A percentile compares a stretch with the other conserved stretches of the same genome.
These are phyloP conservation scores for Agonum fuliginosum DNA, from an alignment of 2,888 invertebrate genomes.

Conservation along the genomic window DNA sequence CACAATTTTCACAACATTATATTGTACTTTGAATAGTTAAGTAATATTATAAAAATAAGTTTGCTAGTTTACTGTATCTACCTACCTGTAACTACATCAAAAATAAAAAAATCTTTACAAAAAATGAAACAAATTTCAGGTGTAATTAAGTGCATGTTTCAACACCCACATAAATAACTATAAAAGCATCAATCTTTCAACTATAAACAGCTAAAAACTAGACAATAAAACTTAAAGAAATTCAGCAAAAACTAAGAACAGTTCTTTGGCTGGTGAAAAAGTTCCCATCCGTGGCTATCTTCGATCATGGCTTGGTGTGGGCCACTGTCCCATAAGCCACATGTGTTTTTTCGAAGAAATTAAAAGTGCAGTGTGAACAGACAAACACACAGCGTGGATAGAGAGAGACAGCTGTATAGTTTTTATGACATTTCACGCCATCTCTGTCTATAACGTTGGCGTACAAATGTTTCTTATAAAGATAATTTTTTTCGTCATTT, in stretches of 20 bases:
- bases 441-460: conserved; percentile 21
- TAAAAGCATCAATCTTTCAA: background rate
- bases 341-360: conserved; percentile 65
- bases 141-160: background rate
- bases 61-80: no score
- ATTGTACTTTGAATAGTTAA: no score
- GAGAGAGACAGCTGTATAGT: conserved; percentile 18
- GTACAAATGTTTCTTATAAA: conserved; percentile 54
- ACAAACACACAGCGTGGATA: conserved; percentile 40
- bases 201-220: background rate
- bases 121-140: background rate
- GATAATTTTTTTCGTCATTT: conserved; percentile 45
- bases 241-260: background rate
- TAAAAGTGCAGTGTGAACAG: conserved; percentile 64
- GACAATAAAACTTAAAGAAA: conserved; percentile 28
- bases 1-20: no score
- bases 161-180: conserved; percentile 15
- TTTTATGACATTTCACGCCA: conserved; percentile 45
- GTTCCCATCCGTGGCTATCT: conserved; percentile 5
- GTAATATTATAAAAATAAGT: no score
- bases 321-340: conserved; percentile 63
- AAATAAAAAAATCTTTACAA: background rate
- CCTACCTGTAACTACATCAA: no score
- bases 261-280: background rate
- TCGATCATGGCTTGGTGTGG: conserved; percentile 58